phyloP scores from a whole-genome alignment of 2,888 invertebrate genomes.

The Cataglyphis livida region DNA sequence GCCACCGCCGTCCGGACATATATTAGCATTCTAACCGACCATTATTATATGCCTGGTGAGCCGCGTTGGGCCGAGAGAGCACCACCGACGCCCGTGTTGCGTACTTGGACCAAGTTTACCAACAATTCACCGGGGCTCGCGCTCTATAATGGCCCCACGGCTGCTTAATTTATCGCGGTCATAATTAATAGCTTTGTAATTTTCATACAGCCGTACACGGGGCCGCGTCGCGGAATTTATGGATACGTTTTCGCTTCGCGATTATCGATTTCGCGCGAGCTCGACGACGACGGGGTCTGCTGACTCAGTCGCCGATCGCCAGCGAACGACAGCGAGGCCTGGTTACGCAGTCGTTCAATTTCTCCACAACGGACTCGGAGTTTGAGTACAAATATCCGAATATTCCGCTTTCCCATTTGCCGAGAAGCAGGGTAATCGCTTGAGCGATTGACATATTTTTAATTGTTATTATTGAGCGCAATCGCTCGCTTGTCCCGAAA shows the following conservation, averaged over 20 bases:
- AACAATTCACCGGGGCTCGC: slow-evolving; percentile 85
- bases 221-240: slow-evolving; percentile 78
- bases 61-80: slow-evolving; percentile 82
- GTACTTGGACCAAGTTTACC: slow-evolving; percentile 86
- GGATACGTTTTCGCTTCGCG: slow-evolving; percentile 80
- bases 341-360: slow-evolving; percentile 34
- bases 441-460: slow-evolving; percentile 47
- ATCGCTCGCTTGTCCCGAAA: slow-evolving; percentile 17
- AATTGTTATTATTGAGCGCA: slow-evolving; percentile 25
- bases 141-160: slow-evolving; percentile 85
- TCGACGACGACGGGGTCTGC: slow-evolving; percentile 42
- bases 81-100: slow-evolving; percentile 82
- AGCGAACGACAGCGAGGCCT: slow-evolving; percentile 13
- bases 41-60: slow-evolving; percentile 85
- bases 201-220: slow-evolving; percentile 84
- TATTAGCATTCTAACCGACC: slow-evolving; percentile 86
- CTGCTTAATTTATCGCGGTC: slow-evolving; percentile 85
- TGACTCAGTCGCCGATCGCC: slow-evolving; percentile 26
- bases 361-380: slow-evolving; percentile 1
- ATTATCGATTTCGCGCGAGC: slow-evolving; percentile 77
- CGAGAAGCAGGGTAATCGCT: not conserved
- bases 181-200: slow-evolving; percentile 86
- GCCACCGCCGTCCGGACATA: slow-evolving; percentile 84
- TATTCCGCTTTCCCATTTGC: slow-evolving; percentile 6
- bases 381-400: slow-evolving; percentile 1